Conservation (phyloP, 1,140 invertebrate species). For the Sinonovacula constricta region DNA sequence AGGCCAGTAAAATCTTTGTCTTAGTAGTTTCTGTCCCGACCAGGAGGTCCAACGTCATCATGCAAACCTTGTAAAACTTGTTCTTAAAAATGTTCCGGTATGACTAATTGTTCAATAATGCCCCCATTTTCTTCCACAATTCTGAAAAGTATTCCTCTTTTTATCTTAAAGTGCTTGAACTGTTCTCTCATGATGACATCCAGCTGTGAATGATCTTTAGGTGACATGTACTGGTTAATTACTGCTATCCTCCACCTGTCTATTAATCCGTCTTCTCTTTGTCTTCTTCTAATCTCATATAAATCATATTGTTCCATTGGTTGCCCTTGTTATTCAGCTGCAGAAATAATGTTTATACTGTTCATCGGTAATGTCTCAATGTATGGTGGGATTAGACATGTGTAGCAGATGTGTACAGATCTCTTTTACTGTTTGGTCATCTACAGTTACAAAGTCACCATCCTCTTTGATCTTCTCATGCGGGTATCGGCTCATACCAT, state of each 20-base stretch:
- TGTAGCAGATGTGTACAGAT: slow-evolving; percentile 9
- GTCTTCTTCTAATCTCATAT: slow-evolving; percentile 11
- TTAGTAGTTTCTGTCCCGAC: too few relatives aligned
- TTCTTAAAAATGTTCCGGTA: background rate
- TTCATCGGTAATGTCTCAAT: background rate
- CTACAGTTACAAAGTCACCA: background rate
- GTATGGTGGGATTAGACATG: background rate
- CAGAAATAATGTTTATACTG: slow-evolving; percentile 6
- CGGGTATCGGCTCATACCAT: slow-evolving; percentile 20
- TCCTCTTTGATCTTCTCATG: background rate
- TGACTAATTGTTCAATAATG: slow-evolving; percentile 7
- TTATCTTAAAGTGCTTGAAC: background rate
- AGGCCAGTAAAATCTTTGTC: slow-evolving; percentile 11
- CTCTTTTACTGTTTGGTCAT: slow-evolving; percentile 7
- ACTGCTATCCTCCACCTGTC: background rate
- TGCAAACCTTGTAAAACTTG: slow-evolving; percentile 15
- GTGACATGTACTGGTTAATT: background rate
- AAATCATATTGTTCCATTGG: slow-evolving; percentile 2
- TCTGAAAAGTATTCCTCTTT: slow-evolving; percentile 3
- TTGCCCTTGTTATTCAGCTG: slow-evolving; percentile 4
- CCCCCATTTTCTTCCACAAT: background rate
- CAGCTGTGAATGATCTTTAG: background rate
- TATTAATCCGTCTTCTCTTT: slow-evolving; percentile 2
- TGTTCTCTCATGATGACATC: background rate
- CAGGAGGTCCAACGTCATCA: slow-evolving; percentile 27